Evolutionary conservation across 1,140 invertebrate genomes (phyloP).

Genomic region (Rhagoletis pomonella): DNA sequence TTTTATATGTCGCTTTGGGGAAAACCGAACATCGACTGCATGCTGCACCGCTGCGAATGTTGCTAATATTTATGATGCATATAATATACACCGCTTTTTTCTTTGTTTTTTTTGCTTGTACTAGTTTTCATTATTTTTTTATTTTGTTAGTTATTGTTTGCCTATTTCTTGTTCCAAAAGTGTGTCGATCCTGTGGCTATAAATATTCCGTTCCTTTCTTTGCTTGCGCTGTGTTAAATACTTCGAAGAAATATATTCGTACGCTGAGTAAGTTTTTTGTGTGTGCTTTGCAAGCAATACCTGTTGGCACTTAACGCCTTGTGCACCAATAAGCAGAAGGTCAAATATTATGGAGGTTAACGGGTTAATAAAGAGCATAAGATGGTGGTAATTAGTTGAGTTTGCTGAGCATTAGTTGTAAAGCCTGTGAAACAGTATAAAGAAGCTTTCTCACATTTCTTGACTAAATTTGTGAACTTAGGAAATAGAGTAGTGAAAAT

Average conservation of each 20-base stretch:
- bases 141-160: background rate
- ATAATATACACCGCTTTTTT: constrained; percentile 10
- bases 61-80: constrained; percentile 43
- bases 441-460: constrained; percentile 8
- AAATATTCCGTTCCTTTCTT: constrained; percentile 2
- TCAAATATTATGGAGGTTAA: constrained; percentile 22
- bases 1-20: constrained; percentile 29
- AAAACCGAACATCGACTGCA: background rate
- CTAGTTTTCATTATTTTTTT: background rate
- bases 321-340: constrained; percentile 31
- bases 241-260: background rate
- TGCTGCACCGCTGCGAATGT: constrained; percentile 18
- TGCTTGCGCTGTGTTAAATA: background rate
- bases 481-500: too few relatives aligned
- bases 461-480: too few relatives aligned
- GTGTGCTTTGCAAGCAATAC: background rate
- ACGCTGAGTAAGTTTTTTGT: too few relatives aligned
- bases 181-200: constrained; percentile 25
- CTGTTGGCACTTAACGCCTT: background rate
- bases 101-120: background rate
- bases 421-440: background rate
- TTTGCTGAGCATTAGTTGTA: background rate
- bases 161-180: background rate
- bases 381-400: constrained; percentile 18
- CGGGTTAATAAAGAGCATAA: constrained; percentile 24